A percentile compares a stretch with the other conserved stretches of the same genome.
phyloP scores from a whole-genome alignment of 2,888 invertebrate species.

The Pyralis farinalis region DNA sequence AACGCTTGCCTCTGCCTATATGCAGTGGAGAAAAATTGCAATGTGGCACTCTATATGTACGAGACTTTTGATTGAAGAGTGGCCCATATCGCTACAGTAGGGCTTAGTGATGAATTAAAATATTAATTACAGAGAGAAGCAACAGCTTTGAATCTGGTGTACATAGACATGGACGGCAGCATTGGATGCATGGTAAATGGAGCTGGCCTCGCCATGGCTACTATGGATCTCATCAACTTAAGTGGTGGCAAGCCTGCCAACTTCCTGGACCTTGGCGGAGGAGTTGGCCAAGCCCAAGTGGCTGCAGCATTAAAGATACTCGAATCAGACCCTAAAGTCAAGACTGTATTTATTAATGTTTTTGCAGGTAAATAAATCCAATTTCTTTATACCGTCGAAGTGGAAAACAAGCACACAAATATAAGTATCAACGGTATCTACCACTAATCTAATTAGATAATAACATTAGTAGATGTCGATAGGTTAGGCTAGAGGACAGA shows the following conservation, averaged over 20 bases:
- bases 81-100: too few species aligned
- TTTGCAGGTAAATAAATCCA: slow-evolving; percentile 89
- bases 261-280: slow-evolving; percentile 98
- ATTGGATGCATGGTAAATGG: slow-evolving; percentile 99
- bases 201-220: slow-evolving; percentile 99
- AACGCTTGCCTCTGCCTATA: too few species aligned
- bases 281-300: slow-evolving; percentile 97
- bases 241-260: slow-evolving; percentile 98
- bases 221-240: slow-evolving; percentile 99
- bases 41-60: too few species aligned
- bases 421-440: too few species aligned
- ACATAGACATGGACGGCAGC: slow-evolving; percentile 98
- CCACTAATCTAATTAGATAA: too few species aligned
- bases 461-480: too few species aligned
- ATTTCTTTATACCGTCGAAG: too few species aligned
- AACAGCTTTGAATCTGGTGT: slow-evolving; percentile 93
- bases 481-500: too few species aligned
- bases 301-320: slow-evolving; percentile 95
- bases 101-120: too few species aligned
- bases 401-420: too few species aligned
- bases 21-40: too few species aligned
- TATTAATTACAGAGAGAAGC: slow-evolving; percentile 87
- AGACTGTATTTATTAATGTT: slow-evolving; percentile 97
- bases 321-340: slow-evolving; percentile 92
- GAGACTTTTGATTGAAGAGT: too few species aligned